phyloP scores from a whole-genome alignment of 2,888 invertebrate genomes.

The Papilio demoleus region DNA sequence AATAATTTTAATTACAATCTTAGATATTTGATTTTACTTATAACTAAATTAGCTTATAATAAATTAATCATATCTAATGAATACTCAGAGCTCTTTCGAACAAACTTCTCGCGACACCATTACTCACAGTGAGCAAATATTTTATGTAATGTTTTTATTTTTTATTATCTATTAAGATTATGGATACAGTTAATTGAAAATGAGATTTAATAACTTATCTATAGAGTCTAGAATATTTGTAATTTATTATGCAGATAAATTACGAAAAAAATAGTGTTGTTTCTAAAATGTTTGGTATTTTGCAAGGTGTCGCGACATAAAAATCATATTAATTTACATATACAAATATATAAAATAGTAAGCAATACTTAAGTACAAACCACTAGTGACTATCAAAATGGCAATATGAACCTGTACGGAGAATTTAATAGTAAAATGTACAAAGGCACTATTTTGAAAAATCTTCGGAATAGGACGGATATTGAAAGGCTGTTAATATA shows the following conservation, averaged over 20 bases:
- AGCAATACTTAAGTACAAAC: conserved; percentile 64
- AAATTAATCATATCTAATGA: conserved; percentile 80
- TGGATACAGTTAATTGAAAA: conserved; percentile 1
- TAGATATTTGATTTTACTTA: conserved; percentile 80
- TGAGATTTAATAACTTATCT: background rate
- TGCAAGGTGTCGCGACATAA: conserved; percentile 59
- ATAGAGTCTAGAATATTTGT: too few relatives aligned
- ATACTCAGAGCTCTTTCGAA: conserved; percentile 74
- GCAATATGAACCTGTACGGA: conserved; percentile 55
- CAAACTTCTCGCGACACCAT: conserved; percentile 65
- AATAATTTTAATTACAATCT: conserved; percentile 68
- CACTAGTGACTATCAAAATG: conserved; percentile 76
- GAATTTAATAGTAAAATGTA: background rate
- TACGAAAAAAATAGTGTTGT: background rate
- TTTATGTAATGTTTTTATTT: conserved; percentile 39
- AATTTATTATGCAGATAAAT: background rate
- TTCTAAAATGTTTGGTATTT: conserved; percentile 28
- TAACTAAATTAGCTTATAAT: conserved; percentile 70
- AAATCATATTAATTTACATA: conserved; percentile 59
- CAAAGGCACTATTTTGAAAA: conserved; percentile 44
- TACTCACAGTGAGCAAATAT: conserved; percentile 71
- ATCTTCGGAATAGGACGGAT: conserved; percentile 62
- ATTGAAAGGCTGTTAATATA: conserved; percentile 45
- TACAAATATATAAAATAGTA: conserved; percentile 44
- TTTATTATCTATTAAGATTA: too few relatives aligned